Evolutionary conservation across 1,140 invertebrate genomes (phyloP).

Genomic region (Goniozus legneri): DNA sequence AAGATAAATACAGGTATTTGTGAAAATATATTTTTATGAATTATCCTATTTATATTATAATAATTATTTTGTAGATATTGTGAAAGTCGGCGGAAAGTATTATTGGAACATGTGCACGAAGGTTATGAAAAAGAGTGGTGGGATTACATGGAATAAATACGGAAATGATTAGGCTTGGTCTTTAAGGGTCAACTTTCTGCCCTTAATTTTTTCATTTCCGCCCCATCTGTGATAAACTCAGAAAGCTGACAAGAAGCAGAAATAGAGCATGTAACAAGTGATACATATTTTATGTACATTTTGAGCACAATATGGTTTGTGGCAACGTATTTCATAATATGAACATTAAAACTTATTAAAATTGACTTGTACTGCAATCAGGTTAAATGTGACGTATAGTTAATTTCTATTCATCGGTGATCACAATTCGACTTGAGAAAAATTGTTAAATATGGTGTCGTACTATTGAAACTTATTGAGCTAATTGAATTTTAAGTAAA

Average conservation of each 20-base stretch:
- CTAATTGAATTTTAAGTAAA: too few relatives aligned
- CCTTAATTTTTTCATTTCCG: slow-evolving; percentile 28
- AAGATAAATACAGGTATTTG: slow-evolving; percentile 93
- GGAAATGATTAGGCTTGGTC: slow-evolving; percentile 7
- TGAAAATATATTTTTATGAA: slow-evolving; percentile 39
- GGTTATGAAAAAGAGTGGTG: slow-evolving; percentile 98
- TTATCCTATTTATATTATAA: slow-evolving; percentile 4
- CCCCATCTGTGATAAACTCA: slow-evolving; percentile 51
- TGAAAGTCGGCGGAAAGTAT: slow-evolving; percentile 89
- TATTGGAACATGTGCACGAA: slow-evolving; percentile 96
- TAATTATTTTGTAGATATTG: slow-evolving; percentile 76
- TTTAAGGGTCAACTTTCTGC: slow-evolving; percentile 16
- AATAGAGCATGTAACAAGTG: slow-evolving; percentile 28
- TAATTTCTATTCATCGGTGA: too few relatives aligned
- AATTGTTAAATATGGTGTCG: too few relatives aligned
- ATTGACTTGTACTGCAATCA: too few relatives aligned
- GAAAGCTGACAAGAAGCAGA: slow-evolving; percentile 35
- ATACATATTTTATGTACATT: slow-evolving; percentile 27
- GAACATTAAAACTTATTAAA: not conserved
- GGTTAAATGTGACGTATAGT: too few relatives aligned
- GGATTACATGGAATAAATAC: slow-evolving; percentile 81
- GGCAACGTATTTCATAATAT: slow-evolving; percentile 23
- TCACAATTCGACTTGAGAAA: too few relatives aligned
- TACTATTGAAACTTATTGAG: too few relatives aligned
- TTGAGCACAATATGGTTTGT: slow-evolving; percentile 32